Evolutionary conservation across 2,797 vertebrate genomes (phyloP).

Genomic region (Poecilia velifera): DNA sequence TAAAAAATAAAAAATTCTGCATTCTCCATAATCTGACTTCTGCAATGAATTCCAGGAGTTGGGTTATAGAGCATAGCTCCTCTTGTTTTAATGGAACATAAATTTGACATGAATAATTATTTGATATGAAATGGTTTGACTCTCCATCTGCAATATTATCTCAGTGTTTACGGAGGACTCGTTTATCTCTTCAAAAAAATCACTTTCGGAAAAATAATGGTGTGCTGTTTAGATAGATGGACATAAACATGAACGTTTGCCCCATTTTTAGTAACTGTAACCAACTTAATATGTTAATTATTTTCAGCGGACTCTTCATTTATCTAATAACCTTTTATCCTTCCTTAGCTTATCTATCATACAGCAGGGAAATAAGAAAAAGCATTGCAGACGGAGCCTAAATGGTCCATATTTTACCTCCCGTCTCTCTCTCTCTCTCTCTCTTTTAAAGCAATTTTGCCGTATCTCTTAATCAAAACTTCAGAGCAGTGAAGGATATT

Average conservation of each 20-base stretch:
- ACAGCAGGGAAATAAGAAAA: slow-evolving; percentile 45
- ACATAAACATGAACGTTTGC: slow-evolving; percentile 18
- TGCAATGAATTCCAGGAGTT: neutral
- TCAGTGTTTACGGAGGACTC: neutral
- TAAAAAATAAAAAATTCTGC: neutral
- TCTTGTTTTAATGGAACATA: neutral
- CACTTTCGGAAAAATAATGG: neutral
- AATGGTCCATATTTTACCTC: slow-evolving; percentile 61
- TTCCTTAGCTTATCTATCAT: slow-evolving; percentile 58
- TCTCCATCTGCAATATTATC: neutral
- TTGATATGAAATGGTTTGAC: neutral
- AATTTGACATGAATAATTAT: neutral
- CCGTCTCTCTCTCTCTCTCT: slow-evolving; percentile 58
- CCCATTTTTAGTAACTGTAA: slow-evolving; percentile 36
- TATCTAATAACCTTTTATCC: slow-evolving; percentile 47
- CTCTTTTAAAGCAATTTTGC: slow-evolving; percentile 61
- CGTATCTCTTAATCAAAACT: slow-evolving; percentile 74
- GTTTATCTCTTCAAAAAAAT: neutral
- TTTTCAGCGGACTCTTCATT: slow-evolving; percentile 30
- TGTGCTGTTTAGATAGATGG: neutral
- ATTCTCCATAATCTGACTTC: neutral
- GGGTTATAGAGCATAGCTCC: neutral
- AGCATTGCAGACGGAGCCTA: slow-evolving; percentile 38
- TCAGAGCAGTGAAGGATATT: slow-evolving; percentile 49
- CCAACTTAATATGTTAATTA: slow-evolving; percentile 46